Percentiles rank a stretch among this genome's conserved stretches.
Conservation (phyloP, 1,140 invertebrate species). For the Centruroides vittatus region DNA sequence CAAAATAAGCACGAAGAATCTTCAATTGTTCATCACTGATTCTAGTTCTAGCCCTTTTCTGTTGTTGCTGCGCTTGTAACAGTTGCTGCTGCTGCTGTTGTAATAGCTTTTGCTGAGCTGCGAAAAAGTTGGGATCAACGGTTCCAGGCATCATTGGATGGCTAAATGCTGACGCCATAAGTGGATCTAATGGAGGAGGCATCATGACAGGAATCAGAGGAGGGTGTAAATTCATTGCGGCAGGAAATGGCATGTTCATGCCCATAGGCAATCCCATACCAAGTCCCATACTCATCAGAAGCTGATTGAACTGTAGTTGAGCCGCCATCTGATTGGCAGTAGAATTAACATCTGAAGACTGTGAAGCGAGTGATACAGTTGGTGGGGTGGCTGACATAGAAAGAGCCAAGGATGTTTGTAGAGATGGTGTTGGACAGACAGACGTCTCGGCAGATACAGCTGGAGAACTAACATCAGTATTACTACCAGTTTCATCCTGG, state of each 20-base stretch:
- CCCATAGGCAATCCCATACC: conserved; percentile 45
- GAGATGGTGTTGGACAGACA: conserved; percentile 9
- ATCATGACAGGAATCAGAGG: conserved; percentile 79
- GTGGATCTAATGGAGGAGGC: conserved; percentile 31
- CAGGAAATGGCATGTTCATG: conserved; percentile 46
- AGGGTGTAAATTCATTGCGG: conserved; percentile 68
- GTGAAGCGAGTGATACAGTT: conserved; percentile 4
- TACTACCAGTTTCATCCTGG: conserved; percentile 3
- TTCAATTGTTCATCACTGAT: conserved; percentile 97
- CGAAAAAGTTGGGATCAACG: conserved; percentile 23
- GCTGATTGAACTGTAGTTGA: conserved; percentile 62
- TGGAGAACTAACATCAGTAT: conserved; percentile 3
- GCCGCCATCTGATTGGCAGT: conserved; percentile 54
- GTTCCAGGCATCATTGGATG: conserved; percentile 15
- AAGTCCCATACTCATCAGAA: conserved; percentile 56
- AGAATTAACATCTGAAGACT: conserved; percentile 3
- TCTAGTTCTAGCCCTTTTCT: conserved; percentile 87
- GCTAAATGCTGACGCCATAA: conserved; percentile 23
- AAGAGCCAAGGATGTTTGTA: background rate
- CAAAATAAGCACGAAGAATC: conserved; percentile 92
- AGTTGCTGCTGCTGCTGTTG: conserved; percentile 34
- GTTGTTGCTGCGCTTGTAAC: conserved; percentile 38
- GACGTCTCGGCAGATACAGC: conserved; percentile 4
- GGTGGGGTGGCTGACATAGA: conserved; percentile 7
- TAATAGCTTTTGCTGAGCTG: conserved; percentile 29